A percentile compares a stretch with the other conserved stretches of the same genome.
These are phyloP conservation scores for Notiomystis cincta DNA, from an alignment of 2,113 vertebrate species.

Conservation along the genomic window DNA sequence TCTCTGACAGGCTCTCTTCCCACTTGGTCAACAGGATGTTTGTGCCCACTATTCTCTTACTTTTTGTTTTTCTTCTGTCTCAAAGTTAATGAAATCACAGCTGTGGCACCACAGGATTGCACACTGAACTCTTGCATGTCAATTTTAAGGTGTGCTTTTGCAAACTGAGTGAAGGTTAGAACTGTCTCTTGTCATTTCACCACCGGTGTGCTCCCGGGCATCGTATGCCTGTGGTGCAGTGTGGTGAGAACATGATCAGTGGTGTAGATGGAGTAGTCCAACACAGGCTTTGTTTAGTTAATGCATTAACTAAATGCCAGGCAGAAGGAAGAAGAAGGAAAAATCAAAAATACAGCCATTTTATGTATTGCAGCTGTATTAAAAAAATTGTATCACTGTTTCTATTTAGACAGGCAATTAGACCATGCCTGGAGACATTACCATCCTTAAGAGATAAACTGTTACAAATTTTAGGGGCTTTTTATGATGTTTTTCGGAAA, in stretches of 20 bases:
- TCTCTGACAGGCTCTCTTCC: background rate
- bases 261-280: background rate
- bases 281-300: background rate
- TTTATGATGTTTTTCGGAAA: background rate
- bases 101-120: background rate
- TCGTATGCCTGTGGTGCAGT: accelerated
- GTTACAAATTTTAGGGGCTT: background rate
- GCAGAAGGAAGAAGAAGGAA: background rate
- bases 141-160: background rate
- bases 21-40: background rate
- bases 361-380: background rate
- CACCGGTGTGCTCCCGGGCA: background rate
- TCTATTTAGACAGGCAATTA: background rate
- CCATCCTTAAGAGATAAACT: background rate
- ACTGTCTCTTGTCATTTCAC: background rate
- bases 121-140: background rate
- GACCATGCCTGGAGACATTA: background rate
- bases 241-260: background rate
- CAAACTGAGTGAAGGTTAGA: background rate
- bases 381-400: background rate
- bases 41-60: background rate
- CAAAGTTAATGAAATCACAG: background rate
- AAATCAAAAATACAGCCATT: background rate
- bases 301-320: background rate
- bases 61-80: background rate